Evolutionary conservation across 2,797 vertebrate species (phyloP).

Genomic region (Anguilla megastoma): DNA sequence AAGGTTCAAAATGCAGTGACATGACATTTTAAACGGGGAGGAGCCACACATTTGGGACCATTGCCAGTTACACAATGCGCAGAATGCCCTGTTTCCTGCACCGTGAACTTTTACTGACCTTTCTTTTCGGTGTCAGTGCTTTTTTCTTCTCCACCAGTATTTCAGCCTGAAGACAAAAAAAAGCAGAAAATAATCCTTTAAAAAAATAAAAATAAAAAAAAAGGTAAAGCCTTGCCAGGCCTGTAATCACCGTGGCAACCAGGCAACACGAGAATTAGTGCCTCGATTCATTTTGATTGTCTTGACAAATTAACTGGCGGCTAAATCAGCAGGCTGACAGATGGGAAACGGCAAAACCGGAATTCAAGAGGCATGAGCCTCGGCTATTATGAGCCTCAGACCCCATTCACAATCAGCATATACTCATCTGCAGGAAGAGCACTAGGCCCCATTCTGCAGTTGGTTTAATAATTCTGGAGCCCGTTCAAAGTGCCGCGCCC

Average conservation of each 20-base stretch:
- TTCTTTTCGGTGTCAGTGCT: constrained; percentile 69
- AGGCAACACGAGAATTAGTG: neutral
- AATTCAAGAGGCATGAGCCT: neutral
- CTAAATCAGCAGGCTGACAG: neutral
- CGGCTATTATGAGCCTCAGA: neutral
- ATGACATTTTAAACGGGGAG: neutral
- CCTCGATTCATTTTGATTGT: neutral
- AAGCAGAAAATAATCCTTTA: neutral
- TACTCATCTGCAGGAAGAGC: neutral
- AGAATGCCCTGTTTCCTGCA: neutral
- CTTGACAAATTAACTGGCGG: neutral
- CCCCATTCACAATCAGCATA: neutral
- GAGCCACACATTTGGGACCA: neutral
- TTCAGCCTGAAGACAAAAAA: constrained; percentile 75
- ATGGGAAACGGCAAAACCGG: neutral
- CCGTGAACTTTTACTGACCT: constrained; percentile 70
- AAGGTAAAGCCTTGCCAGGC: neutral
- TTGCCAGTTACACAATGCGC: neutral
- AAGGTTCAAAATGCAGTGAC: neutral
- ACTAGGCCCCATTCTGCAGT: neutral
- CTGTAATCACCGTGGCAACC: neutral
- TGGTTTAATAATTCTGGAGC: neutral
- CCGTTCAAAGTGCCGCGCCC: neutral
- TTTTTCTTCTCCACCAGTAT: constrained; percentile 69
- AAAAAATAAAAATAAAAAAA: too few species aligned